Evolutionary conservation across 2,888 invertebrate species (phyloP).

Genomic region (Tiliacea aurago): DNA sequence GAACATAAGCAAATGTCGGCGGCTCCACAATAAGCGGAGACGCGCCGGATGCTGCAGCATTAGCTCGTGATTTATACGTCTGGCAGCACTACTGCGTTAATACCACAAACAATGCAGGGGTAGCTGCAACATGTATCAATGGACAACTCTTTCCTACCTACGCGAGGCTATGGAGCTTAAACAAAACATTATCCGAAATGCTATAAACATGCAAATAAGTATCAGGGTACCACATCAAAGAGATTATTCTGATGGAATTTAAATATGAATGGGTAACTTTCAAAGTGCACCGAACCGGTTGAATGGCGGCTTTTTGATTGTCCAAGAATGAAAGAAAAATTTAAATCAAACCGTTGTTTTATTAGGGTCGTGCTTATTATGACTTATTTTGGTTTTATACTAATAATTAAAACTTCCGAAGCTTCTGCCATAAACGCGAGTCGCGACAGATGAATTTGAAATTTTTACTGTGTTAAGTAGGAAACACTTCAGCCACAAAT

Average conservation of each 20-base stretch:
- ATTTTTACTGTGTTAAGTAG: conserved; percentile 14
- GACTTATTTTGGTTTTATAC: conserved; percentile 17
- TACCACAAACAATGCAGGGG: conserved; percentile 83
- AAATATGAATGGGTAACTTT: conserved; percentile 75
- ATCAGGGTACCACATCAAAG: conserved; percentile 74
- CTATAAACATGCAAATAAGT: conserved; percentile 80
- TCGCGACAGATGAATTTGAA: background rate
- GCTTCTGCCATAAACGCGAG: background rate
- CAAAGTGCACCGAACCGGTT: conserved; percentile 55
- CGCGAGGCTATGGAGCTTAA: conserved; percentile 63
- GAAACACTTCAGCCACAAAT: conserved; percentile 38
- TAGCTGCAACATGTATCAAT: conserved; percentile 66
- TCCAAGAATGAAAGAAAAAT: conserved; percentile 33
- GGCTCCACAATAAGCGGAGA: conserved; percentile 80
- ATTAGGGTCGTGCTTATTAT: background rate
- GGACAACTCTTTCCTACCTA: conserved; percentile 70
- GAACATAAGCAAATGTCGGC: conserved; percentile 78
- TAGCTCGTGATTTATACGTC: conserved; percentile 89
- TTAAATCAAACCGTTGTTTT: conserved; percentile 2
- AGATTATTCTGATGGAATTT: conserved; percentile 75
- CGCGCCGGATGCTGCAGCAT: conserved; percentile 88
- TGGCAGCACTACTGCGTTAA: conserved; percentile 84
- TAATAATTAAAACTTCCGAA: conserved; percentile 1
- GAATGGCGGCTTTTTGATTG: conserved; percentile 28
- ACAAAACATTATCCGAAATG: conserved; percentile 71